Base-by-base conservation (phyloP, 2,113 vertebrate genomes). In the Pangasianodon hypophthalmus region DNA sequence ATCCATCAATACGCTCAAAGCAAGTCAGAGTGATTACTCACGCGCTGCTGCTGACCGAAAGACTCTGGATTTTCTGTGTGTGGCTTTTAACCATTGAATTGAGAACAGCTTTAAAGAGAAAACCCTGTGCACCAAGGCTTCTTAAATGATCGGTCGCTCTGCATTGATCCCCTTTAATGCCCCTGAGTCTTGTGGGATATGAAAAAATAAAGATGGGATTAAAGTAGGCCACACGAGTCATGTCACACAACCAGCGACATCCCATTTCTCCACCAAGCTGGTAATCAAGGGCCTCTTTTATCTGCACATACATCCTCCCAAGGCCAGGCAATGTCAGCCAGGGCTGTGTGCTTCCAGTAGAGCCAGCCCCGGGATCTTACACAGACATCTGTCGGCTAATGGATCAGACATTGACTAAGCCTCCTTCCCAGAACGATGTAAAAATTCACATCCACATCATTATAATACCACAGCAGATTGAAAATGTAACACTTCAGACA, bases 201-300 rank as follows among this genome's bases (percentile, higher is more conserved):
- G 85, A 86, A 85, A 48, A 90, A 90, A 90, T 84, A 92, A 92
- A 87, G 80, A 71, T 32, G 83, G 87, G 87, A 89, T 90, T 88
- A 87, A 80, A 90, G 77, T 87, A 75, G 29, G 84, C 87, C 87
- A 77, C 89, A 71, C 46, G 67, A 87, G 77, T 86, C 85, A 67
- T 89, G 87, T 90, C 50, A 81, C 75, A 90, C 89, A 64, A 62
- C 84, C 60, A 80, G 77, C 32, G 50, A 90, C 79, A 92, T 90
- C 89, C 87, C 80, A 88, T 86, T 88, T 88, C 50, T 88, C 14
- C 48, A 69, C 54, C 26, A 44, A 46, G 83, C 86, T 88, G 64
- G 84, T 84, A 88, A 86, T 91, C 41, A 88, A 88, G 60, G 54
- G 29, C 24, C 3, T 60, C 58, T 90, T 79, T 90, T 56, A 90